phyloP scores from a whole-genome alignment of 2,888 invertebrate species.

The Miltochrista miniata region DNA sequence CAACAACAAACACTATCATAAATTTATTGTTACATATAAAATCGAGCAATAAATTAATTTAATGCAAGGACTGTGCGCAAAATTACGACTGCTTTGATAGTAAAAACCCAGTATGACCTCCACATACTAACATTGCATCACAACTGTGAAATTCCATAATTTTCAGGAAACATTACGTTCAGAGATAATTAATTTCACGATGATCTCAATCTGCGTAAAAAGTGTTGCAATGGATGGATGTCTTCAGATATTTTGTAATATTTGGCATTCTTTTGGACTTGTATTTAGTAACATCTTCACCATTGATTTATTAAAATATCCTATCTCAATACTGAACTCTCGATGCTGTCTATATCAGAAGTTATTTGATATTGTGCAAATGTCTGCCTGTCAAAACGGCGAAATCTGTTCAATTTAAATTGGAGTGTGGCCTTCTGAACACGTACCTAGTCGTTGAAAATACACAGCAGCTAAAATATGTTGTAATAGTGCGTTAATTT shows the following conservation, averaged over 20 bases:
- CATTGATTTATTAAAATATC: constrained; percentile 12
- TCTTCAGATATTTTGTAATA: constrained; percentile 9
- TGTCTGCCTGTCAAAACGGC: constrained; percentile 10
- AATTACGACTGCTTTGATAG: background rate
- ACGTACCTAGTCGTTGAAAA: background rate
- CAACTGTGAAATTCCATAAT: background rate
- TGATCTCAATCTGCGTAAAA: constrained; percentile 3
- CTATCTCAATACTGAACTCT: constrained; percentile 11
- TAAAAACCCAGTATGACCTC: background rate
- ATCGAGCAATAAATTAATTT: background rate
- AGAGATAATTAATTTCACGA: constrained; percentile 6
- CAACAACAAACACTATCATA: no score
- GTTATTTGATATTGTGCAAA: constrained; percentile 25
- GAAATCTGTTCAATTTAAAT: constrained; percentile 18
- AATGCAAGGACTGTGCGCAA: background rate
- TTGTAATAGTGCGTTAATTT: constrained; percentile 6
- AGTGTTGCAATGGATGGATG: constrained; percentile 11
- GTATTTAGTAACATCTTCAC: constrained; percentile 6
- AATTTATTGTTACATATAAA: background rate
- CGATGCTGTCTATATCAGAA: constrained; percentile 10
- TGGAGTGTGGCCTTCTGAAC: constrained; percentile 14
- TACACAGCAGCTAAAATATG: background rate
- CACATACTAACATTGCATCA: constrained; percentile 7
- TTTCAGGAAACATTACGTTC: background rate
- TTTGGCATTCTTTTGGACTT: constrained; percentile 9